Percentiles rank a stretch among this genome's conserved stretches.
phyloP scores from a whole-genome alignment of 1,140 invertebrate species.

The Euura saliciscinereae region DNA sequence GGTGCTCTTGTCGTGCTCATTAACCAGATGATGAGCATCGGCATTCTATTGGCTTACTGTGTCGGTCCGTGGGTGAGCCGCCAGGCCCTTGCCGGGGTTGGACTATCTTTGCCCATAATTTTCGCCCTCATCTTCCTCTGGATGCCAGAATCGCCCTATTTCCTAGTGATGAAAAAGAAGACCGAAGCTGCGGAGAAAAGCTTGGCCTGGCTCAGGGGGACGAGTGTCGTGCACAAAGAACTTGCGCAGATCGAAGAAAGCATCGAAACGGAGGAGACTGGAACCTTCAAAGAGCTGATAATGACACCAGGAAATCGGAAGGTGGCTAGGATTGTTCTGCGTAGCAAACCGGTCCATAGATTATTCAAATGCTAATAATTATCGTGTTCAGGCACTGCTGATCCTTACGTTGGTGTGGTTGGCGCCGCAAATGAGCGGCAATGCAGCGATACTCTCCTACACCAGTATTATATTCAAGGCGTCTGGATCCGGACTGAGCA shows the following conservation, averaged over 20 bases:
- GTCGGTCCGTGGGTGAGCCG: conserved; percentile 66
- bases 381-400: conserved; percentile 56
- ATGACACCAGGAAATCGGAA: conserved; percentile 63
- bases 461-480: conserved; percentile 72
- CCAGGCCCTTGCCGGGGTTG: conserved; percentile 61
- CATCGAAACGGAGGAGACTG: conserved; percentile 61
- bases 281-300: conserved; percentile 63
- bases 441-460: conserved; percentile 74
- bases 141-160: conserved; percentile 79
- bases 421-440: conserved; percentile 75
- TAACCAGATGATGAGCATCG: conserved; percentile 61
- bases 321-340: conserved; percentile 8
- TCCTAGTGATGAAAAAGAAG: conserved; percentile 62
- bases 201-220: conserved; percentile 64
- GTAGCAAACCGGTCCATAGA: not conserved
- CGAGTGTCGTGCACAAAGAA: conserved; percentile 64
- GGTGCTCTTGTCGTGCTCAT: conserved; percentile 69
- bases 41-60: conserved; percentile 69
- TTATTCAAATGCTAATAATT: not conserved
- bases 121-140: conserved; percentile 66
- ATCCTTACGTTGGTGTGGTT: conserved; percentile 68
- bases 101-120: conserved; percentile 60
- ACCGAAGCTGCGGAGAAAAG: conserved; percentile 64
- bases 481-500: conserved; percentile 56
- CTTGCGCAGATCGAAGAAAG: conserved; percentile 65